A percentile compares a stretch with the other conserved stretches of the same genome.
phyloP scores from a whole-genome alignment of 2,797 vertebrate genomes.

The Coranthus polyacanthus region DNA sequence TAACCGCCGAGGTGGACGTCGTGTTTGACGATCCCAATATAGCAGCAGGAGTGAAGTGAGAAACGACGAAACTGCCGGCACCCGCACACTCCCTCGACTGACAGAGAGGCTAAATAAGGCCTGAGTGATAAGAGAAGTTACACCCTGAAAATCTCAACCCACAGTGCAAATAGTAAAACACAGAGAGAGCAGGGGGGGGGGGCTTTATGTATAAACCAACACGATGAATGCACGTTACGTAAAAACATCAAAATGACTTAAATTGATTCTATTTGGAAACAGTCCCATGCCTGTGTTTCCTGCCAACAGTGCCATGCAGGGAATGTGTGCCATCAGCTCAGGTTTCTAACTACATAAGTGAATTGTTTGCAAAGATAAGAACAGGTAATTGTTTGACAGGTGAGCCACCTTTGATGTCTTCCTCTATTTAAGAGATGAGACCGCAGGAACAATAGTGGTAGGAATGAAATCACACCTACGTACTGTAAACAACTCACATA shows the following conservation, averaged over 20 bases:
- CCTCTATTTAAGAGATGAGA: slow-evolving; percentile 22
- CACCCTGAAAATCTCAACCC: slow-evolving; percentile 42
- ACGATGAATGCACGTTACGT: background rate
- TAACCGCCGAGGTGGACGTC: slow-evolving; percentile 4
- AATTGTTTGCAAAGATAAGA: slow-evolving; percentile 10
- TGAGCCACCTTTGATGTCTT: slow-evolving; percentile 9
- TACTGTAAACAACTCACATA: slow-evolving; percentile 14
- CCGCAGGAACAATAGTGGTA: background rate
- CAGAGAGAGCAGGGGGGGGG: background rate
- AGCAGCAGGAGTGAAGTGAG: slow-evolving; percentile 35
- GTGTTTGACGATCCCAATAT: slow-evolving; percentile 39
- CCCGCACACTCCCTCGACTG: slow-evolving; percentile 38
- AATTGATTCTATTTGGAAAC: slow-evolving; percentile 3
- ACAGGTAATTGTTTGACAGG: background rate
- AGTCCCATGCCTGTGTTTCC: background rate
- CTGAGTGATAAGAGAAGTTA: slow-evolving; percentile 52
- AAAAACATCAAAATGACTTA: slow-evolving; percentile 4
- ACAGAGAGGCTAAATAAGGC: slow-evolving; percentile 39
- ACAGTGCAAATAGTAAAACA: slow-evolving; percentile 36
- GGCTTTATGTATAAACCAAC: background rate
- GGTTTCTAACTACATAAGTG: background rate
- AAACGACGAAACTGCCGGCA: background rate
- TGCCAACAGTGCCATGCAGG: background rate
- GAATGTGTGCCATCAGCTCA: slow-evolving; percentile 11
- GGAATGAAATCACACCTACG: slow-evolving; percentile 11